Percentiles rank a stretch among this genome's conserved stretches.
These are phyloP conservation scores for Gari tellinella DNA, from an alignment of 2,888 invertebrate genomes.

Conservation along the genomic window DNA sequence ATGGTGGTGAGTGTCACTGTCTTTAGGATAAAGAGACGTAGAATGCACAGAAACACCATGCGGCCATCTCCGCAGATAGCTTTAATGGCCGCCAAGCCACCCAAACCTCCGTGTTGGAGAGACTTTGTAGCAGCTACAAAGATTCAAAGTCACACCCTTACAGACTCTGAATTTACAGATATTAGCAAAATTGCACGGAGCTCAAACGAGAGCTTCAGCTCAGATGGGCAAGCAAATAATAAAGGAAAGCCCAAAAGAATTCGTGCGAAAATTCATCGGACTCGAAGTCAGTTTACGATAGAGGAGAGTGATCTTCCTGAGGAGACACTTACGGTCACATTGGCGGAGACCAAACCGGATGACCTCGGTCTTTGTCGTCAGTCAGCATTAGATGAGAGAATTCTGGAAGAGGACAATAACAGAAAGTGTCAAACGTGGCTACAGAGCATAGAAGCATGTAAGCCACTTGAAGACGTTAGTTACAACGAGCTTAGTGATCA, in stretches of 20 bases:
- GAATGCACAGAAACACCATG: conserved; percentile 54
- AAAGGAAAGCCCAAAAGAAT: conserved; percentile 67
- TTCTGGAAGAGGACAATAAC: conserved; percentile 76
- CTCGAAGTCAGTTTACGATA: conserved; percentile 77
- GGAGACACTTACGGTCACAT: conserved; percentile 68
- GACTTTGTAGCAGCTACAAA: conserved; percentile 68
- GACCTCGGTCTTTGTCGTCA: conserved; percentile 68
- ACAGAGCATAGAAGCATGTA: conserved; percentile 75
- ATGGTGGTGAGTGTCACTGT: conserved; percentile 36
- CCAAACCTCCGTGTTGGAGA: conserved; percentile 79
- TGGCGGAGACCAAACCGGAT: conserved; percentile 76
- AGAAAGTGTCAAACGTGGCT: conserved; percentile 79
- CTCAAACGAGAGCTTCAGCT: conserved; percentile 63
- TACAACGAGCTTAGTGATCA: conserved; percentile 56
- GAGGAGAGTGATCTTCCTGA: conserved; percentile 77
- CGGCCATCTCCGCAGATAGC: conserved; percentile 46
- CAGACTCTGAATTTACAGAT: conserved; percentile 57
- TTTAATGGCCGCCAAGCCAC: conserved; percentile 67
- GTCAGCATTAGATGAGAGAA: conserved; percentile 65
- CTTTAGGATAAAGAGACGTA: conserved; percentile 22
- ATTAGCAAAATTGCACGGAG: conserved; percentile 58
- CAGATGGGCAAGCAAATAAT: conserved; percentile 48
- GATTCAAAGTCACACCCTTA: conserved; percentile 26
- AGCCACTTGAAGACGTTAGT: conserved; percentile 76
- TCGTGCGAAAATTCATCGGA: conserved; percentile 77